phyloP scores from a whole-genome alignment of 2,113 vertebrate species.

The Periophthalmus modestus region DNA sequence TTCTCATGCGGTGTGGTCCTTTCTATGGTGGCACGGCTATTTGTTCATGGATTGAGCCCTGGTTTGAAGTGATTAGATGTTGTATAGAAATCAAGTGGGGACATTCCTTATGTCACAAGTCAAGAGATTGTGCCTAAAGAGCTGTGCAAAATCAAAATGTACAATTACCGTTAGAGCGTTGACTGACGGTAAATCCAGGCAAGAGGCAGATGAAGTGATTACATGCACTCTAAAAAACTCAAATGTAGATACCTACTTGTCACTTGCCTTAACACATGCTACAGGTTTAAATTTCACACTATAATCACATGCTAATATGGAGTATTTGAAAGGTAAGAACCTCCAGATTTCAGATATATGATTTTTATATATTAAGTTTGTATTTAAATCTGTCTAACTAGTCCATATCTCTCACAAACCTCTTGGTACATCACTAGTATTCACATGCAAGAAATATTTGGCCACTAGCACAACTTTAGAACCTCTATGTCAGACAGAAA shows the following conservation, averaged over 20 bases:
- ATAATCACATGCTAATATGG: not conserved
- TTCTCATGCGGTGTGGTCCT: not conserved
- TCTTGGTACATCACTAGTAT: too few relatives aligned
- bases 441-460: too few relatives aligned
- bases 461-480: too few relatives aligned
- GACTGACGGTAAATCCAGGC: not conserved
- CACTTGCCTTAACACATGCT: not conserved
- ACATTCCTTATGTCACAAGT: not conserved
- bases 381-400: too few relatives aligned
- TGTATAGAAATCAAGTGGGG: conserved; percentile 8
- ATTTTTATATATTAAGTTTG: too few relatives aligned
- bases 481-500: too few relatives aligned
- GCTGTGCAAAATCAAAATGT: not conserved
- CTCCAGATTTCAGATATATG: too few relatives aligned
- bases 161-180: not conserved
- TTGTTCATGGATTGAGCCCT: not conserved
- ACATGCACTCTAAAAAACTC: not conserved
- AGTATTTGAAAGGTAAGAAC: too few relatives aligned
- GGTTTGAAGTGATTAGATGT: conserved; percentile 3
- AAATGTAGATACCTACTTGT: not conserved
- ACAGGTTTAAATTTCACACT: not conserved
- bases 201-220: conserved; percentile 2
- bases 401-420: too few relatives aligned
- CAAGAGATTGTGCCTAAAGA: conserved; percentile 1
- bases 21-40: not conserved